Evolutionary conservation across 2,797 vertebrate species (phyloP).

Genomic region (Sebastes itinus): DNA sequence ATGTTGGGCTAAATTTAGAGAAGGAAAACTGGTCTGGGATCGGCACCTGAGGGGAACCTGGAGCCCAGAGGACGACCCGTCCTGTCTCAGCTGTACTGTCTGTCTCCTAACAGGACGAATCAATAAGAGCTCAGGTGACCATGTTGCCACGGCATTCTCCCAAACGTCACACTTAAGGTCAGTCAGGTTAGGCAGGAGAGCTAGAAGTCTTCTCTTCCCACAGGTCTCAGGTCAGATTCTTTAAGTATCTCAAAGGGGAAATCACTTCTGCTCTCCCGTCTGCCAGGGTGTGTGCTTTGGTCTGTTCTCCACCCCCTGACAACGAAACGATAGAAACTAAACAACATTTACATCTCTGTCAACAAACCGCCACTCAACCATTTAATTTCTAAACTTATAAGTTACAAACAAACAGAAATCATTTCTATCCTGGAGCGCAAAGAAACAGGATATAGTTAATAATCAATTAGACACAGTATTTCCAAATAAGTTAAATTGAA

Average conservation of each 20-base stretch:
- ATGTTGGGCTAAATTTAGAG: neutral
- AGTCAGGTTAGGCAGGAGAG: constrained; percentile 34
- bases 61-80: constrained; percentile 13
- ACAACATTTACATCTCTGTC: constrained; percentile 52
- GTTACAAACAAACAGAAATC: constrained; percentile 70
- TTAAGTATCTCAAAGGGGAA: neutral
- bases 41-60: constrained; percentile 1
- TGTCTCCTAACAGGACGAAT: constrained; percentile 36
- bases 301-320: constrained; percentile 43
- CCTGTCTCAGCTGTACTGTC: constrained; percentile 37
- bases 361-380: constrained; percentile 37
- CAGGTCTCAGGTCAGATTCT: constrained; percentile 21
- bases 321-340: constrained; percentile 38
- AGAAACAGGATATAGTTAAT: constrained; percentile 58
- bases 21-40: neutral
- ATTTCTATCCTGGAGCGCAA: constrained; percentile 61
- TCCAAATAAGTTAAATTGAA: constrained; percentile 81
- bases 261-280: constrained; percentile 4
- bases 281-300: constrained; percentile 49
- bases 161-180: constrained; percentile 60
- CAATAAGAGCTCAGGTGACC: constrained; percentile 64
- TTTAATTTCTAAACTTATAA: constrained; percentile 63
- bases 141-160: constrained; percentile 50
- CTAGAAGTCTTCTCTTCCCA: neutral
- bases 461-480: constrained; percentile 72